Percentiles rank a stretch among this genome's conserved stretches.
These are phyloP conservation scores for Neolamprologus hecqui DNA, from an alignment of 2,113 vertebrate genomes.

Conservation along the genomic window DNA sequence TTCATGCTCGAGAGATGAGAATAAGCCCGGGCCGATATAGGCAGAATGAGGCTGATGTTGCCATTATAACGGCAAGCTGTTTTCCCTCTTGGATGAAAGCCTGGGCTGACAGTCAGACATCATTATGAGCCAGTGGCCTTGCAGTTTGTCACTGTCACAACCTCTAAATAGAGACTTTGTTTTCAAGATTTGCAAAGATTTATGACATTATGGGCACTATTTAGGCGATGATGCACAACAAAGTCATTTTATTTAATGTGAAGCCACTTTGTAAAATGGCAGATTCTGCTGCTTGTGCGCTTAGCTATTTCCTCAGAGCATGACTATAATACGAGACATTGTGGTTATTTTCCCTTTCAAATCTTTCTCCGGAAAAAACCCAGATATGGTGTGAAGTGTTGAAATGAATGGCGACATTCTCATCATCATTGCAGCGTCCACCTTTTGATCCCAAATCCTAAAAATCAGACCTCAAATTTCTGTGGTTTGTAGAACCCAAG, in stretches of 20 bases:
- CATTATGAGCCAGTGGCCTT: constrained; percentile 63
- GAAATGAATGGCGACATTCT: constrained; percentile 46
- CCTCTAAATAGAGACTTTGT: constrained; percentile 70
- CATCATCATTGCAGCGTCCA: background rate
- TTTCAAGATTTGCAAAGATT: constrained; percentile 65
- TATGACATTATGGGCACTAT: constrained; percentile 55
- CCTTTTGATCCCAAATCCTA: constrained; percentile 17
- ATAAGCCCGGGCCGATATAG: constrained; percentile 39
- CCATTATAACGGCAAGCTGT: constrained; percentile 33
- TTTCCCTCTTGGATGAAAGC: constrained; percentile 47
- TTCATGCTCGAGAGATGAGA: constrained; percentile 34
- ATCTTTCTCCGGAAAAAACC: constrained; percentile 14
- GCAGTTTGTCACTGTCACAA: constrained; percentile 68
- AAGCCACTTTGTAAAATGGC: constrained; percentile 57
- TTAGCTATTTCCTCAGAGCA: constrained; percentile 36
- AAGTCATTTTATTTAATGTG: constrained; percentile 63
- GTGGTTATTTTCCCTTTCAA: background rate
- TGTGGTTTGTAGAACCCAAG: background rate
- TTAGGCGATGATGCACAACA: constrained; percentile 61
- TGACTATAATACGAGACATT: constrained; percentile 42
- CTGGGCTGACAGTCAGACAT: constrained; percentile 62
- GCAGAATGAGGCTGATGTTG: constrained; percentile 57
- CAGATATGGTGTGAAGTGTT: constrained; percentile 13
- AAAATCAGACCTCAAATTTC: constrained; percentile 7
- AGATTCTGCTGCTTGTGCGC: constrained; percentile 37